phyloP scores from a whole-genome alignment of 2,113 vertebrate genomes.

The Atlantisia rogersi region DNA sequence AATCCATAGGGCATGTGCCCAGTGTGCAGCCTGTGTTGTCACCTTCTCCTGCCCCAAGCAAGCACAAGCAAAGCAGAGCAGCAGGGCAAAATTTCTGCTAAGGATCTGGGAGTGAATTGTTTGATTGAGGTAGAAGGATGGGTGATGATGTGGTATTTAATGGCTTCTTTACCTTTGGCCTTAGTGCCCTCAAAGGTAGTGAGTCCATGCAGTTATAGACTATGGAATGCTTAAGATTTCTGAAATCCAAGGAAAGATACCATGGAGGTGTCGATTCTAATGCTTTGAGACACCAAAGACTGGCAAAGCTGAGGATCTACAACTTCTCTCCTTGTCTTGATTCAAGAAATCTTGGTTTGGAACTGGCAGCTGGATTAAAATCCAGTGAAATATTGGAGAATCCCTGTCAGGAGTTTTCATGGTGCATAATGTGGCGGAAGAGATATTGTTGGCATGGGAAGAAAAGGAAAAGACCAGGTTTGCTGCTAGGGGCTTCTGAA shows the following conservation, averaged over 20 bases:
- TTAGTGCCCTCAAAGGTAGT: neutral
- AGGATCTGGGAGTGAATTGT: too few relatives aligned
- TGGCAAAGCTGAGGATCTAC: neutral
- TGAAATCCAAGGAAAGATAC: neutral
- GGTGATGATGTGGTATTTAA: neutral
- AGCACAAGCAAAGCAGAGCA: neutral
- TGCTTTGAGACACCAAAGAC: neutral
- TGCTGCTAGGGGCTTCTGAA: neutral
- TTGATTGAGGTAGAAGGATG: neutral
- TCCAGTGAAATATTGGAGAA: neutral
- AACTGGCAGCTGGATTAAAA: neutral
- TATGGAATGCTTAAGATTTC: neutral
- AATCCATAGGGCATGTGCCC: fast-evolving
- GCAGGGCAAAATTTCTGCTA: neutral
- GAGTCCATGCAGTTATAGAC: neutral
- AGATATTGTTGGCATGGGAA: neutral
- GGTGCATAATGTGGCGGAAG: neutral
- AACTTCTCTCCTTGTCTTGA: neutral
- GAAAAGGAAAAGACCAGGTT: neutral
- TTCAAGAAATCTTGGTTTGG: neutral
- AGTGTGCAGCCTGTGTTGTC: neutral
- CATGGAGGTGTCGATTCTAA: neutral
- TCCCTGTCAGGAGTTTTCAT: neutral
- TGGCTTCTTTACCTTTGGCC: neutral
- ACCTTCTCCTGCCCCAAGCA: neutral